Conservation (phyloP, 2,797 vertebrate species). For the Mareca strepera region DNA sequence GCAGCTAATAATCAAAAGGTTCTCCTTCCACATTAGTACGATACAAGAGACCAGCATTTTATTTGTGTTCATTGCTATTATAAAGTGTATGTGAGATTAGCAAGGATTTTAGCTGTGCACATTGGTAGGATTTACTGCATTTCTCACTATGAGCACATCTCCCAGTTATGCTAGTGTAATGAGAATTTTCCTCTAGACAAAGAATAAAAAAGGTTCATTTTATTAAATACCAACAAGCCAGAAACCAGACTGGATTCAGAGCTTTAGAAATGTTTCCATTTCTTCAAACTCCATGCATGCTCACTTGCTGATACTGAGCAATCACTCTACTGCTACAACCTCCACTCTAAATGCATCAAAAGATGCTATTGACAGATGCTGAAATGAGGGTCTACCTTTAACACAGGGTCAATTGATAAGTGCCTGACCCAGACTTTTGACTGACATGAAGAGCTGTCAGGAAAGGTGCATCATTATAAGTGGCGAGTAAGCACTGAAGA, state of each 20-base stretch:
- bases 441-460: slow-evolving; percentile 79
- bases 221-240: neutral
- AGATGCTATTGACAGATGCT: slow-evolving; percentile 77
- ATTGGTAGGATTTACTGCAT: neutral
- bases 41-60: slow-evolving; percentile 60
- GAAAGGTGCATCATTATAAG: slow-evolving; percentile 52
- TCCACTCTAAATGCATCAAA: slow-evolving; percentile 71
- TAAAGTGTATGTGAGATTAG: slow-evolving; percentile 34
- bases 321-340: slow-evolving; percentile 39
- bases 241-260: neutral
- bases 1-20: slow-evolving; percentile 70
- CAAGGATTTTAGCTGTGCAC: slow-evolving; percentile 36
- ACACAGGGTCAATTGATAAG: slow-evolving; percentile 82
- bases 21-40: slow-evolving; percentile 65
- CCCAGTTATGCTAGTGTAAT: neutral
- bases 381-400: slow-evolving; percentile 79
- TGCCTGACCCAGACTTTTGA: slow-evolving; percentile 80
- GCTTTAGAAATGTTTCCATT: slow-evolving; percentile 24
- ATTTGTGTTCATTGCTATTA: slow-evolving; percentile 53
- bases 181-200: neutral
- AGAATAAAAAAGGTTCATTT: neutral
- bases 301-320: slow-evolving; percentile 14
- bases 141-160: slow-evolving; percentile 12
- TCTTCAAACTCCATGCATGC: slow-evolving; percentile 53
- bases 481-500: slow-evolving; percentile 25